Conservation (phyloP, 2,797 vertebrate species). For the Echeneis naucrates region DNA sequence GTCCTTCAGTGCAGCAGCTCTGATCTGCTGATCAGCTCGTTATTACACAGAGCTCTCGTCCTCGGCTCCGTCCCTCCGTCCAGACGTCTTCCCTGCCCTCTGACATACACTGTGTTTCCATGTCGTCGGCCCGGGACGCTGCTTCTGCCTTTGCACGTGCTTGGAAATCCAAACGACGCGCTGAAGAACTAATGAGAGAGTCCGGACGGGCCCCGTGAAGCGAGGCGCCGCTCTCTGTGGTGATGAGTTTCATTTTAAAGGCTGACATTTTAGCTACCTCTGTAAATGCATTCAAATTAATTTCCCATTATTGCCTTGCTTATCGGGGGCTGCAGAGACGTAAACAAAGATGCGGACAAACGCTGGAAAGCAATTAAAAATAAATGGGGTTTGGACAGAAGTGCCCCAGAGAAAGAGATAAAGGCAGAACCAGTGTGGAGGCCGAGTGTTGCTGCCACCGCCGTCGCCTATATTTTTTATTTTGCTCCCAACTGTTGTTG, state of each 20-base stretch:
- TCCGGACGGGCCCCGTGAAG: constrained; percentile 2
- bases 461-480: constrained; percentile 6
- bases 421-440: constrained; percentile 27
- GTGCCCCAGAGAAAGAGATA: constrained; percentile 63
- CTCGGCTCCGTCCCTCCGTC: background rate
- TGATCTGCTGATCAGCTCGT: background rate
- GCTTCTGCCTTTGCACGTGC: constrained; percentile 40
- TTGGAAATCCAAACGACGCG: constrained; percentile 7
- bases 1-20: background rate
- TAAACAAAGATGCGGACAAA: constrained; percentile 76
- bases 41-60: background rate
- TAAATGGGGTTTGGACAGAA: constrained; percentile 70
- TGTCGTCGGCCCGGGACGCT: constrained; percentile 14
- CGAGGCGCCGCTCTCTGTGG: background rate
- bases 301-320: constrained; percentile 70
- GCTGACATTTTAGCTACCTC: constrained; percentile 58
- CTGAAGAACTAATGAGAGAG: constrained; percentile 30
- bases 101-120: constrained; percentile 51
- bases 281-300: constrained; percentile 75
- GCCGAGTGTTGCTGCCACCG: constrained; percentile 18
- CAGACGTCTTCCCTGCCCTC: constrained; percentile 31
- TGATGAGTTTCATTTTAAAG: constrained; percentile 22
- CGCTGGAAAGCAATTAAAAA: constrained; percentile 78
- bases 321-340: constrained; percentile 70
- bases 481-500: constrained; percentile 16